Conservation (phyloP, 2,888 invertebrate genomes). For the Euproctis similis region DNA sequence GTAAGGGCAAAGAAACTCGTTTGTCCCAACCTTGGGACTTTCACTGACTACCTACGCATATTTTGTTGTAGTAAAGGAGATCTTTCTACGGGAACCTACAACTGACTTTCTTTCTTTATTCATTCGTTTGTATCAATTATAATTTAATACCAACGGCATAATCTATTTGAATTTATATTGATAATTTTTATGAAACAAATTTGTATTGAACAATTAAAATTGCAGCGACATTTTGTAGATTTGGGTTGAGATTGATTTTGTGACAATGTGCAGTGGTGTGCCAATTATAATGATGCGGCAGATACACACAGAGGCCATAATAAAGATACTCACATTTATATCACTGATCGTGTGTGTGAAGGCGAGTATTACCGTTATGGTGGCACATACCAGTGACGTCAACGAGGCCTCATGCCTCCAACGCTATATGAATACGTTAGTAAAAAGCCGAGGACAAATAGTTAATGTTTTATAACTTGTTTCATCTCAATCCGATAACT, state of each 20-base stretch:
- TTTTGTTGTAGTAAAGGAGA: conserved; percentile 28
- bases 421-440: conserved; percentile 64
- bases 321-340: conserved; percentile 8
- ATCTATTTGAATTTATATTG: no score
- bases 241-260: conserved; percentile 59
- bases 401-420: conserved; percentile 63
- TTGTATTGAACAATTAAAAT: conserved; percentile 25
- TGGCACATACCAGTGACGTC: conserved; percentile 75
- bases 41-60: conserved; percentile 68
- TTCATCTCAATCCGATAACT: conserved; percentile 7
- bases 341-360: conserved; percentile 49
- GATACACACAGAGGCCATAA: conserved; percentile 34
- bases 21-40: conserved; percentile 67
- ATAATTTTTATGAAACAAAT: no score
- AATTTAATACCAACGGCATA: no score
- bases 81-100: conserved; percentile 11
- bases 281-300: conserved; percentile 54
- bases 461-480: conserved; percentile 30
- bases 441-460: conserved; percentile 49
- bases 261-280: conserved; percentile 43
- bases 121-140: no score
- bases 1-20: conserved; percentile 74
- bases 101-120: conserved; percentile 1
- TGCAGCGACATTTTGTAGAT: conserved; percentile 33
- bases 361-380: conserved; percentile 73